These are phyloP conservation scores for Chrysocyon brachyurus DNA, from an alignment of 2,797 vertebrate species.

Conservation along the genomic window DNA sequence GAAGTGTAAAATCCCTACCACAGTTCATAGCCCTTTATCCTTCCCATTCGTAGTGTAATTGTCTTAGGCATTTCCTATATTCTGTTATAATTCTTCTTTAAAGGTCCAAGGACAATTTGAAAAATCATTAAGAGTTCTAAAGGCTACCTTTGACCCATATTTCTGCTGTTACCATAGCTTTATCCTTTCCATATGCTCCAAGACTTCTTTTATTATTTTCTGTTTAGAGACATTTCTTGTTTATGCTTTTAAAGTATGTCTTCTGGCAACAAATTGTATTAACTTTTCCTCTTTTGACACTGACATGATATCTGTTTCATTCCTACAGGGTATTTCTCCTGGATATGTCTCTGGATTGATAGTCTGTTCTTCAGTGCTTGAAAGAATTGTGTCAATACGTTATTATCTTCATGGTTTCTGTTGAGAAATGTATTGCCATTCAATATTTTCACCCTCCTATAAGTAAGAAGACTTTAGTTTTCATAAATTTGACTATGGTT, in stretches of 20 bases:
- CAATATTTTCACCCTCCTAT: neutral
- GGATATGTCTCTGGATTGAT: neutral
- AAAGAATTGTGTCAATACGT: neutral
- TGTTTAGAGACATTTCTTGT: neutral
- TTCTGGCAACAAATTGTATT: neutral
- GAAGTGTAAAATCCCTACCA: neutral
- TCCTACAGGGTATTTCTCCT: neutral
- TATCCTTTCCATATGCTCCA: neutral
- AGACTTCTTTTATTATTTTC: neutral
- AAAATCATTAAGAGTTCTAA: neutral
- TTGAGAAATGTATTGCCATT: neutral
- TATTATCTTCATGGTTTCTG: neutral
- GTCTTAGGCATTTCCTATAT: neutral
- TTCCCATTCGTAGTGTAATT: neutral
- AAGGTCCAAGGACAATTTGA: neutral
- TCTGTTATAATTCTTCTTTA: neutral
- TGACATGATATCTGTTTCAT: neutral
- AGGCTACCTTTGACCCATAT: neutral
- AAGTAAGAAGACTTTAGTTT: neutral
- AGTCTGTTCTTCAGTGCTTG: neutral
- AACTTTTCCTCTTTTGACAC: neutral
- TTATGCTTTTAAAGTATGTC: neutral
- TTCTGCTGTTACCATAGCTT: neutral
- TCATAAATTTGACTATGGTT: neutral
- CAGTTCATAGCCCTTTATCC: neutral